Conservation (phyloP, 2,797 vertebrate species). For the Perodicticus potto region DNA sequence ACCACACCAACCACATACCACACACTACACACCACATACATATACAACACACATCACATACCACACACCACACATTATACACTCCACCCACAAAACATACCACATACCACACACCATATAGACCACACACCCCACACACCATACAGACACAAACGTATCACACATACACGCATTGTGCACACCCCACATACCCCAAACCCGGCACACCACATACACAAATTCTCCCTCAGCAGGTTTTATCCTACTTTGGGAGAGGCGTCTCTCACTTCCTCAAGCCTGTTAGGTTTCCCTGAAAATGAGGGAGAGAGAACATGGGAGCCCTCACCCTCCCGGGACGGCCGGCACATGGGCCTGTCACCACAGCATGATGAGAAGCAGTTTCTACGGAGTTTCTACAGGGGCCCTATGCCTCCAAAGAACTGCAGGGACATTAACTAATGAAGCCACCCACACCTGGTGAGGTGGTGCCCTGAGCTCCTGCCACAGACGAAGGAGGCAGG, state of each 20-base stretch:
- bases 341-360: rapidly evolving
- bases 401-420: not conserved
- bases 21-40: not conserved
- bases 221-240: too few relatives aligned
- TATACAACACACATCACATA: not conserved
- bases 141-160: not conserved
- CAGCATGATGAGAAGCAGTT: too few relatives aligned
- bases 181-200: too few relatives aligned
- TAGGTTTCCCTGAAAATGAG: not conserved
- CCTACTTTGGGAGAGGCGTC: too few relatives aligned
- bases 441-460: not conserved
- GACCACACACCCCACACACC: not conserved
- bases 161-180: not conserved
- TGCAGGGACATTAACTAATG: not conserved
- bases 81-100: not conserved
- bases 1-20: not conserved
- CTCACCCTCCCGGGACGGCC: not conserved
- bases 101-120: not conserved
- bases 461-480: not conserved
- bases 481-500: not conserved
- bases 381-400: too few relatives aligned
- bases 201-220: not conserved
- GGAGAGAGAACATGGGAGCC: not conserved
- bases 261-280: not conserved
- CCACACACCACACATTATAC: not conserved